Evolutionary conservation across 2,797 vertebrate genomes (phyloP).

Genomic region (Amniataba percoides): DNA sequence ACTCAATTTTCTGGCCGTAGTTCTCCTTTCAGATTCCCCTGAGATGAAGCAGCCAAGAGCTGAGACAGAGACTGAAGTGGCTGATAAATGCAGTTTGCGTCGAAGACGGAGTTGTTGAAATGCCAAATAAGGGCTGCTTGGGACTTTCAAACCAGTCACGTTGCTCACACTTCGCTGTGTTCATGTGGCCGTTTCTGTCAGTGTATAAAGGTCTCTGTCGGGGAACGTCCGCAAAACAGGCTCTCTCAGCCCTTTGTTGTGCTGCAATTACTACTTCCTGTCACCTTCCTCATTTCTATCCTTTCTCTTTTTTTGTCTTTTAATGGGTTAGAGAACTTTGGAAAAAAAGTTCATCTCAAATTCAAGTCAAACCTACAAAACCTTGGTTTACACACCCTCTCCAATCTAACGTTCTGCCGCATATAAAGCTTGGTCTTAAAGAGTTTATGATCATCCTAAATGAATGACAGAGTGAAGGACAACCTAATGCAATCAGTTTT

Average conservation of each 20-base stretch:
- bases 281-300: background rate
- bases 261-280: background rate
- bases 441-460: background rate
- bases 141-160: slow-evolving; percentile 26
- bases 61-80: background rate
- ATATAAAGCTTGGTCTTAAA: background rate
- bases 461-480: background rate
- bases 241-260: background rate
- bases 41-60: slow-evolving; percentile 34
- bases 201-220: background rate
- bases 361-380: background rate
- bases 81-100: slow-evolving; percentile 28
- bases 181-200: slow-evolving; percentile 13
- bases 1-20: slow-evolving; percentile 41
- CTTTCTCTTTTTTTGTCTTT: slow-evolving; percentile 6
- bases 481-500: background rate
- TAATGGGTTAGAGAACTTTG: background rate
- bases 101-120: slow-evolving; percentile 40
- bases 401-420: background rate
- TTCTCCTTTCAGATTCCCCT: slow-evolving; percentile 50
- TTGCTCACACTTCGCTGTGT: slow-evolving; percentile 16
- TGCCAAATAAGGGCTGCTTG: slow-evolving; percentile 21
- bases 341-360: background rate
- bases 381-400: rapidly evolving
- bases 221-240: background rate